Percentiles rank a stretch among this genome's conserved stretches.
phyloP scores from a whole-genome alignment of 2,797 vertebrate genomes.

The Pangasius mekongensis region DNA sequence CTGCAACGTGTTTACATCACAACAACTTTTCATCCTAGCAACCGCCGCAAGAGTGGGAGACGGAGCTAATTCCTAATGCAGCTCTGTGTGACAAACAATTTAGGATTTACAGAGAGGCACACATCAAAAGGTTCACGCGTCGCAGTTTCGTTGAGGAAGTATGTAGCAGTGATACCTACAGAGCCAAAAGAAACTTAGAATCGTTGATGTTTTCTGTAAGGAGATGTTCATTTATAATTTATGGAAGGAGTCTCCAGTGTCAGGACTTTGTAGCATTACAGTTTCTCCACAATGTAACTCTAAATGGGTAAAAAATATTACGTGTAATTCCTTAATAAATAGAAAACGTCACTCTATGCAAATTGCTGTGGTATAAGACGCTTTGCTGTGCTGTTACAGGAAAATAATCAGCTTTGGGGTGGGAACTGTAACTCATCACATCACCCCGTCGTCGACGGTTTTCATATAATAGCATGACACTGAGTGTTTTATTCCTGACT shows the following conservation, averaged over 20 bases:
- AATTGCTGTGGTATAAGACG: background rate
- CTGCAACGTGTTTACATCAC: constrained; percentile 50
- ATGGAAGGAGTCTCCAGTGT: constrained; percentile 16
- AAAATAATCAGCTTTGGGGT: no score
- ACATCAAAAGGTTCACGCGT: background rate
- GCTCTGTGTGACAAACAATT: constrained; percentile 39
- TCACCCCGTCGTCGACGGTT: background rate
- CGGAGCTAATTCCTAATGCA: constrained; percentile 13
- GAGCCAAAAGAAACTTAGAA: background rate
- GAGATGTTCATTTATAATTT: background rate
- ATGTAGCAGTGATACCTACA: background rate
- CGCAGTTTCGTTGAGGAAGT: background rate
- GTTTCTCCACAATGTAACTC: background rate
- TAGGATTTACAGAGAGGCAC: background rate
- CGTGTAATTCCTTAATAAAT: background rate
- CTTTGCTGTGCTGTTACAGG: background rate
- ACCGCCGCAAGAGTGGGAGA: constrained; percentile 22
- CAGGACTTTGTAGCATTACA: background rate
- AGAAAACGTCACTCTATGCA: background rate
- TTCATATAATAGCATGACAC: background rate
- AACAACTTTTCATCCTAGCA: constrained; percentile 45
- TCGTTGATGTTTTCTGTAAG: background rate
- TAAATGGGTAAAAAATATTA: no score
- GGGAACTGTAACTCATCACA: background rate
- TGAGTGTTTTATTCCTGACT: background rate